Base-by-base conservation (phyloP, 2,888 invertebrate genomes). In the Allolobophora icterica region DNA sequence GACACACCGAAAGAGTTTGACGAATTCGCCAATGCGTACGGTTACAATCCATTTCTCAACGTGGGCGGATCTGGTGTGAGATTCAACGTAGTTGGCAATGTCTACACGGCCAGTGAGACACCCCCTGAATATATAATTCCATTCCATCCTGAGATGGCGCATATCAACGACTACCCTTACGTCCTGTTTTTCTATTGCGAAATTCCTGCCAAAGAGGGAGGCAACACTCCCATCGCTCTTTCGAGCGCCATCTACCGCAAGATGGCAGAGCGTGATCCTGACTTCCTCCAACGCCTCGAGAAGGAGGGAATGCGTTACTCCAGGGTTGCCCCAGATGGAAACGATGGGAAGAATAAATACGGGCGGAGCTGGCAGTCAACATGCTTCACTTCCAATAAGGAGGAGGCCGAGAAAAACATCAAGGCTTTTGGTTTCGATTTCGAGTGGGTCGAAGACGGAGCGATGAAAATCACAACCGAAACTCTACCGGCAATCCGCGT, bases 291-390 rank as follows among this genome's bases (percentile, higher is more conserved):
- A 34, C 92, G 93, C 17, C 89, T 94, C 8, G 92, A 93, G 89
- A 90, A 92, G 84, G 92, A 93, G 84, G 93, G 93, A 1, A 92
- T 94, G 11, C 91, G 92, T 19, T 94, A 94, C 90, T 34, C 38
- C 52, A 35, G 94, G 35, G 92, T 94, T 11, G 91, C 94, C 38
- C 93, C 94, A 0, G 92, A 94, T 40, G 93, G 92, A 1, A 94
- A 94, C 90, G 94, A 94, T 90, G 93, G 92, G 0, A 90, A 91
- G 5, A 94, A 94, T 8, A 93, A 94, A 1, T 94, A 94, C 17
- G 94, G 94, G 11, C 93, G 94, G 33, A 93, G 94, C 13, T 94
- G 94, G 94, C 93, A 93, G 91, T 94, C 94, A 17, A 94, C 94
- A 0, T 94, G 93, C 24, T 34, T 19, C 33, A 38, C 38, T 5